Conservation (phyloP, 2,113 vertebrate genomes). For the Charadrius vociferus region DNA sequence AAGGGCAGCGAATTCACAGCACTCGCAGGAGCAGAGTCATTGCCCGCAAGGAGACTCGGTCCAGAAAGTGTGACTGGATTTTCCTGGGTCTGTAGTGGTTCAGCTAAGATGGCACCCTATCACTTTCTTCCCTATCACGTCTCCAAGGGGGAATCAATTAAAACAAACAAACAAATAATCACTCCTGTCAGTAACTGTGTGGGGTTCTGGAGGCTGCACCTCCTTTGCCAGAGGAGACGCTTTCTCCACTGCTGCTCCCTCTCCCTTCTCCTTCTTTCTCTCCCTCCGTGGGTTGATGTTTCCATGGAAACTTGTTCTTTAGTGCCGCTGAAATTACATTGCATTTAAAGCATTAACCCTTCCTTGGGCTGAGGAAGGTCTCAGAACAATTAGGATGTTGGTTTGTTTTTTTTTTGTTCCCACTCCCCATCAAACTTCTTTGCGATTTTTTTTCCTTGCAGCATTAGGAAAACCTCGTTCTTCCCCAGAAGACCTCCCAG, state of each 20-base stretch:
- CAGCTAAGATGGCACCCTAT: neutral
- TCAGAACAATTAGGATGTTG: slow-evolving; percentile 21
- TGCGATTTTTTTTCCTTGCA: neutral
- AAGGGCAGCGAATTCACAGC: neutral
- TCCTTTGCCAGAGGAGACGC: slow-evolving; percentile 56
- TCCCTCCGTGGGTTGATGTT: slow-evolving; percentile 78
- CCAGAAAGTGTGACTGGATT: neutral
- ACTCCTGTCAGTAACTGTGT: neutral
- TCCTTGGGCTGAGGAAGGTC: slow-evolving; percentile 25
- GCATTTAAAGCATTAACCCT: slow-evolving; percentile 78
- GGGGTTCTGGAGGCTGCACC: slow-evolving; percentile 52
- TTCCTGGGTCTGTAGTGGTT: neutral
- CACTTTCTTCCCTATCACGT: neutral
- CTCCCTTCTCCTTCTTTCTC: slow-evolving; percentile 29
- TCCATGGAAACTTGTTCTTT: slow-evolving; percentile 80
- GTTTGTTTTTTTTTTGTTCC: neutral
- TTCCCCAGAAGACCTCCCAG: neutral
- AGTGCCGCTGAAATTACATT: slow-evolving; percentile 74
- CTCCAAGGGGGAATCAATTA: neutral
- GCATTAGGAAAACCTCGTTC: neutral
- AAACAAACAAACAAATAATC: slow-evolving; percentile 63
- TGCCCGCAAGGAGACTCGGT: neutral
- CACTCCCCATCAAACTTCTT: neutral
- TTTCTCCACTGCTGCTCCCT: neutral
- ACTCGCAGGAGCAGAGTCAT: neutral